These are phyloP conservation scores for Mus minutoides DNA, from an alignment of 2,797 vertebrate species.

Conservation along the genomic window DNA sequence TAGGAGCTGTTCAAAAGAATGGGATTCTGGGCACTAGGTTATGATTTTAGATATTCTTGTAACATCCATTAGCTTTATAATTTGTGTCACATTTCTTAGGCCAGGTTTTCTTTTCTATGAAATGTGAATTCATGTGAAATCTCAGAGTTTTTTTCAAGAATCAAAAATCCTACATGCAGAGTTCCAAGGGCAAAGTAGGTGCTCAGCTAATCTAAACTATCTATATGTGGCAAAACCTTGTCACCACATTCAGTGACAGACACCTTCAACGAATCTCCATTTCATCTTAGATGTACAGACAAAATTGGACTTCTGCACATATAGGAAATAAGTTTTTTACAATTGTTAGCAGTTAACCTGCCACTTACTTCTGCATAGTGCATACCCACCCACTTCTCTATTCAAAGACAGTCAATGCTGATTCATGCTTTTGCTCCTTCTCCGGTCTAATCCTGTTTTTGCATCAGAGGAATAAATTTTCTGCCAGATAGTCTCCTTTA, in stretches of 20 bases:
- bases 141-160: background rate
- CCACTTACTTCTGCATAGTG: background rate
- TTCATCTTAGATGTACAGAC: background rate
- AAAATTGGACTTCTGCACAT: background rate
- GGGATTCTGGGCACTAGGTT: background rate
- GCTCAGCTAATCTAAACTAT: background rate
- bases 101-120: conserved; percentile 18
- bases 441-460: conserved; percentile 51
- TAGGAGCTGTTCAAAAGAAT: background rate
- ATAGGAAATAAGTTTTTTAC: conserved; percentile 28
- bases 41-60: background rate
- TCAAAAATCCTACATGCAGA: background rate
- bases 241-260: background rate
- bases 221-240: no score
- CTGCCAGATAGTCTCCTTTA: conserved; percentile 66
- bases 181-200: background rate
- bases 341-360: conserved; percentile 50
- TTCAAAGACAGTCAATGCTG: conserved; percentile 70
- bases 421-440: conserved; percentile 77
- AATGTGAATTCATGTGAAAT: background rate
- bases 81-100: background rate
- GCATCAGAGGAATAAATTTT: conserved; percentile 60
- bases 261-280: background rate
- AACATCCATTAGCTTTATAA: background rate
- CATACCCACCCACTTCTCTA: conserved; percentile 71